A percentile compares a stretch with the other conserved stretches of the same genome.
Evolutionary conservation across 2,113 vertebrate genomes (phyloP).

Genomic region (Martes martes): DNA sequence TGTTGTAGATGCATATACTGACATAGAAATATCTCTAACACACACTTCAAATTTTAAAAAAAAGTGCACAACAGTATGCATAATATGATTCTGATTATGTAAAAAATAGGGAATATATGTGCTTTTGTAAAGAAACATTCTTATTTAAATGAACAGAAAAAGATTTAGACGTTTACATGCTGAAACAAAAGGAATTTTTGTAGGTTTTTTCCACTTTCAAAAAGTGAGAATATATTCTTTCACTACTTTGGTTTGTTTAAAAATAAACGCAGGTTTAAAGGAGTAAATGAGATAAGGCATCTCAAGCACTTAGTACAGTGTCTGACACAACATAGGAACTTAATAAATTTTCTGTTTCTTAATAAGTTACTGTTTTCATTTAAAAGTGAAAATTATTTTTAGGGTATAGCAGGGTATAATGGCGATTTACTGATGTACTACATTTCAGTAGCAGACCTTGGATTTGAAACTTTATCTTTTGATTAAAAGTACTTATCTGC

Average conservation of each 20-base stretch:
- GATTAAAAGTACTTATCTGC: not conserved
- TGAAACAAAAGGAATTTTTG: conserved; percentile 14
- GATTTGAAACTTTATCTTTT: not conserved
- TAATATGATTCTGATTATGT: not conserved
- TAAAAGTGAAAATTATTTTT: not conserved
- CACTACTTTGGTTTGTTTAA: not conserved
- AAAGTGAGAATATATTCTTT: not conserved
- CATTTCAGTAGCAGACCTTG: not conserved
- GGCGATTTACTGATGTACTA: not conserved
- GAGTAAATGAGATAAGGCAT: not conserved
- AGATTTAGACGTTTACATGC: not conserved
- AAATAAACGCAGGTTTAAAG: not conserved
- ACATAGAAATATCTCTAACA: not conserved
- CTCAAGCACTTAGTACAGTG: not conserved
- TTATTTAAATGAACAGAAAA: not conserved
- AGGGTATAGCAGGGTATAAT: not conserved
- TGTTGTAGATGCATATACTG: not conserved
- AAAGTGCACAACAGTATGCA: not conserved
- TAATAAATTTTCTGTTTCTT: not conserved
- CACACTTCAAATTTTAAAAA: not conserved
- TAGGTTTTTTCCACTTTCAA: not conserved
- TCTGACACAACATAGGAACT: not conserved
- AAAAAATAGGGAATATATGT: not conserved
- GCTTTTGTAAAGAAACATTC: not conserved
- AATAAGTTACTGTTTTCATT: not conserved